Evolutionary conservation across 2,113 vertebrate species (phyloP), one percentile per base, ranked within the genome.

Genomic region (Apaloderma vittatum): DNA sequence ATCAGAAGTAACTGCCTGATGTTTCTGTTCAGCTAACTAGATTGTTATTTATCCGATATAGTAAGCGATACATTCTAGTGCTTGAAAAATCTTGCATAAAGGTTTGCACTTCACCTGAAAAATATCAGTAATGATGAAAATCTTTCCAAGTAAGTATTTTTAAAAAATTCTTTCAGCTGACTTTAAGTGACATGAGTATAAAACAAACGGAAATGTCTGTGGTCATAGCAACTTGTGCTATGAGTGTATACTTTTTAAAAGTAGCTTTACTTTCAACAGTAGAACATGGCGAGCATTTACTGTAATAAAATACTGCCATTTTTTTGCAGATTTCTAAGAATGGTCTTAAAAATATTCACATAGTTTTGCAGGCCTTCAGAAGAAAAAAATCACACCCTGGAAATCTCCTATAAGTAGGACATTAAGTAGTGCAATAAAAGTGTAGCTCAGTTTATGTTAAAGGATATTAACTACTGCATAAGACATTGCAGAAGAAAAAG

Each of bases 131-230:
- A 93, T 70, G 78, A 94, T 87, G 68, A 72, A 94, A 93, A 96
- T 89, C 85, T 86, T 95, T 96, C 90, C 94, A 93, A 97, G 93
- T 32, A 87, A 94, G 81, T 59, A 86, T 94, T 95, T 95, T 83
- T 36, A 0, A 70, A 70, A 95, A 97, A 86, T 67, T 52, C 82
- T 96, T 97, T 97, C 86, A 93, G 90, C 74, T 97, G 89, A 83
- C 88, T 96, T 95, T 91, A 94, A 93, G 92, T 74, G 74, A 95
- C 37, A 32, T 2, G 3, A 87, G 29, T 48, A 86, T 75, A 73
- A 93, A 89, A 78, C 37, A 96, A 95, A 94, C 29, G 90, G 79
- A 97, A 97, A 95, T 77, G 51, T 97, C 90, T 92, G 73, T 97
- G 88, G 48, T 75, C 93, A 90, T 74, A 74, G 88, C 88, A 95